Evolutionary conservation across 2,797 vertebrate species (phyloP), one percentile per base, ranked within the genome.

Genomic region (Zonotrichia albicollis): DNA sequence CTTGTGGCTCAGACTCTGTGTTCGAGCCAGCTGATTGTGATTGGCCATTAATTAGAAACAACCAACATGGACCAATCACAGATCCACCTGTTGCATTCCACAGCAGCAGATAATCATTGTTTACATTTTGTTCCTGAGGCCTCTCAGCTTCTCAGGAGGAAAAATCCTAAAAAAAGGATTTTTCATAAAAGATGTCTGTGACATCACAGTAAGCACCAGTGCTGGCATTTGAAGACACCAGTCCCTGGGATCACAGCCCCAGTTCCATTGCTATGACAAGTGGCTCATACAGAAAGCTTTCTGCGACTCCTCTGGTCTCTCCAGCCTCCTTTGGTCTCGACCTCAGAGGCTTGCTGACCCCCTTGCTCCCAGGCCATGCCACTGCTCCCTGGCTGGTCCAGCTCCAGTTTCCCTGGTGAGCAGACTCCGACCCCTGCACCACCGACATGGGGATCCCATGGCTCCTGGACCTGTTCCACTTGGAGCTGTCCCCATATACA

Each of bases 391-490:
- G 46, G 1, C 60, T 82, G 42, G 17, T 25, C 22, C 62, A 86
- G 55, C 61, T 65, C 4, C 7, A 6, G 57, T 23, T 60, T 60
- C 30, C 12, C 22, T 9, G 16, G 15, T n/a, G 46, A 14, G 11
- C n/a, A 26, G 32, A 6, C 61, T 55, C n/a, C 5, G 13, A 46
- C 10, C 67, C 43, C 51, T 51, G 36, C 45, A 25, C 43, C 43
- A 42, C 22, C 0, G 1, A 11, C 74, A 0, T 4, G 3, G 8
- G 6, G 5, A 26, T 16, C 13, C 48, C 17, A 3, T 1, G 21
- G 42, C 43, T 62, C 38, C 54, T 76, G 48, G 13, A 57, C 36
- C 13, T 5, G 3, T 18, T 45, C 25, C 81, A 15, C 18, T 20
- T 2, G 4, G 22, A 57, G 5, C 7, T 53, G 38, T 53, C 4